Base-by-base conservation (phyloP, 2,888 invertebrate genomes). In the Urechis unicinctus region DNA sequence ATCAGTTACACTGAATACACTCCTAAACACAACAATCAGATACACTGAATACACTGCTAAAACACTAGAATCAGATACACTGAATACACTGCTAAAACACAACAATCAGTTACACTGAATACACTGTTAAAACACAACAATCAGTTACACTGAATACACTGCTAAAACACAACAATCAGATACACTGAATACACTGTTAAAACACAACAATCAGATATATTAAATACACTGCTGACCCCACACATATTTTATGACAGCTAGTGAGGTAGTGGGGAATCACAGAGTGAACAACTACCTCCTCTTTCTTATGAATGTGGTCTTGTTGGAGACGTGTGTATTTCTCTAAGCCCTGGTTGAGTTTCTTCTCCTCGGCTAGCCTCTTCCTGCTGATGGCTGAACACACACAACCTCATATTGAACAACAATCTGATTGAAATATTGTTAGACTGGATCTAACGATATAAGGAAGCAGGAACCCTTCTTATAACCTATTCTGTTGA, bases 351-450 rank as follows among this genome's bases (percentile, higher is more conserved):
- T 67, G 64, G 54, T 68, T 71, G n/a, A 74, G 59, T 50, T 71
- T 70, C 60, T 72, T 72, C 50, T 73, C 73, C 55, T 73, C 73
- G 50, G 66, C 61, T 59, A 71, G 61, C 43, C 69, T 58, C 54
- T 74, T 73, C 56, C 71, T 69, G 48, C 66, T 69, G n/a, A 74
- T 69, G 25, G 69, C 75, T 75, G 63, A 29, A 55, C 42, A 56
- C 28, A 57, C 6, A 45, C 26, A 52, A 22, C 30, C 9, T 17
- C 45, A 17, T n/a, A n/a, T n/a, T n/a, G n/a, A n/a, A n/a, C n/a
- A n/a, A n/a, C n/a, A n/a, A n/a, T n/a, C n/a, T n/a, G n/a, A n/a
- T n/a, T n/a, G n/a, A n/a, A n/a, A n/a, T n/a, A n/a, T n/a, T n/a
- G n/a, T n/a, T n/a, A n/a, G n/a, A n/a, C n/a, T n/a, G n/a, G n/a